Conservation (phyloP, 2,888 invertebrate genomes). For the Trissolcus japonicus region DNA sequence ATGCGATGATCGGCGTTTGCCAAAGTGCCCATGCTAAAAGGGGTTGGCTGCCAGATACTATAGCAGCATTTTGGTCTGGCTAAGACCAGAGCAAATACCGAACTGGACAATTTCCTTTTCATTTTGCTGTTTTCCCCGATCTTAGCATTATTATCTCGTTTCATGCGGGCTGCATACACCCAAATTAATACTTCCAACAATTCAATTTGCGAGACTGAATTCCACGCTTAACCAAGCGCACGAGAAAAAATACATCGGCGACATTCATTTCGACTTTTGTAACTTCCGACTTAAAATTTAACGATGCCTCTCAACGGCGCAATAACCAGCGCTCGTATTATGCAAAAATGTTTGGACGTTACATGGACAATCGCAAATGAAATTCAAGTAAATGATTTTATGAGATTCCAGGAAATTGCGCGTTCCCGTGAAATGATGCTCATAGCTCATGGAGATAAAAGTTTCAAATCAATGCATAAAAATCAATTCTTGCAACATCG, state of each 20-base stretch:
- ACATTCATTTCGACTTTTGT: slow-evolving; percentile 1
- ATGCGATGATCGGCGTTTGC: slow-evolving; percentile 54
- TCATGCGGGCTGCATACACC: background rate
- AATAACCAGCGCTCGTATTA: too few species aligned
- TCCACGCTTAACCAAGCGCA: background rate
- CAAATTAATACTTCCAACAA: background rate
- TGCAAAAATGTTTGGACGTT: too few species aligned
- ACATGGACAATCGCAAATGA: too few species aligned
- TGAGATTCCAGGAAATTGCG: too few species aligned
- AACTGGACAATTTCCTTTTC: slow-evolving; percentile 7
- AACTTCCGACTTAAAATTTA: background rate
- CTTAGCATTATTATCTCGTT: slow-evolving; percentile 21
- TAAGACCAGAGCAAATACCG: slow-evolving; percentile 45
- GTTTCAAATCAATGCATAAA: slow-evolving; percentile 11
- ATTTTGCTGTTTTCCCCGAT: slow-evolving; percentile 5
- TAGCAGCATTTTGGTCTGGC: slow-evolving; percentile 40
- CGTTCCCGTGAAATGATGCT: too few species aligned
- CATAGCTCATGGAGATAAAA: too few species aligned
- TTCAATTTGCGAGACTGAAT: background rate
- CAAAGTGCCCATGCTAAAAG: slow-evolving; percentile 49
- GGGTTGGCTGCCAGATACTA: slow-evolving; percentile 43
- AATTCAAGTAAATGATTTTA: too few species aligned
- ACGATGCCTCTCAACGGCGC: too few species aligned
- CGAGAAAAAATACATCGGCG: background rate
- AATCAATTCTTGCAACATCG: slow-evolving; percentile 23